Conservation (phyloP, 2,113 vertebrate species). For the Vanacampus margaritifer region DNA sequence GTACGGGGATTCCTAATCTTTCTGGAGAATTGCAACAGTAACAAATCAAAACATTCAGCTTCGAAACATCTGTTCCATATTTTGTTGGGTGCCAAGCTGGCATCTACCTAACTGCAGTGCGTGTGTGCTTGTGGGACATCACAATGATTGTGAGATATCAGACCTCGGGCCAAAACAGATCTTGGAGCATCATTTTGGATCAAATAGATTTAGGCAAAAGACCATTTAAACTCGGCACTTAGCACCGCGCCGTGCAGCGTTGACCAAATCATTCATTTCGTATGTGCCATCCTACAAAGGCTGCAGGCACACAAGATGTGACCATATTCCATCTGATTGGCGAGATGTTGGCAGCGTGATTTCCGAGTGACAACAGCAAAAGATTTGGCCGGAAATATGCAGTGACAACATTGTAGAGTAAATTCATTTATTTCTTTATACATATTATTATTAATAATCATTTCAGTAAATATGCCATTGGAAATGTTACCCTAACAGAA, state of each 20-base stretch:
- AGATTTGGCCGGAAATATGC: no score
- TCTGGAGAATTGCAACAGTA: slow-evolving; percentile 42
- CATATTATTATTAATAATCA: no score
- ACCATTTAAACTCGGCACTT: no score
- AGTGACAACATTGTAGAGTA: no score
- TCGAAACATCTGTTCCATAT: slow-evolving; percentile 62
- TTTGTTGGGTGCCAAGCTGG: slow-evolving; percentile 27
- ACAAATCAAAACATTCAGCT: slow-evolving; percentile 48
- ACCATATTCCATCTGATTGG: no score
- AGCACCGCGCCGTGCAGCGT: neutral
- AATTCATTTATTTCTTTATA: no score
- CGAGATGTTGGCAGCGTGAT: no score
- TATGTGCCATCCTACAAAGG: no score
- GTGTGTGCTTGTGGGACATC: neutral
- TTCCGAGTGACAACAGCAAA: no score
- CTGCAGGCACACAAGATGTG: no score
- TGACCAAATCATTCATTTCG: neutral
- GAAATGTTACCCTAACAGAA: no score
- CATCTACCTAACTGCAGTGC: slow-evolving; percentile 14
- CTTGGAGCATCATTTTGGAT: neutral
- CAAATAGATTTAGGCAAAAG: neutral
- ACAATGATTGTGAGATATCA: neutral
- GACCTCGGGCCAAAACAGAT: neutral
- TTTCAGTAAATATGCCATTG: no score
- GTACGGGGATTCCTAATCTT: slow-evolving; percentile 59